A percentile compares a stretch with the other conserved stretches of the same genome.
Evolutionary conservation across 1,140 invertebrate species (phyloP).

Genomic region (Drosophila pectinifera): DNA sequence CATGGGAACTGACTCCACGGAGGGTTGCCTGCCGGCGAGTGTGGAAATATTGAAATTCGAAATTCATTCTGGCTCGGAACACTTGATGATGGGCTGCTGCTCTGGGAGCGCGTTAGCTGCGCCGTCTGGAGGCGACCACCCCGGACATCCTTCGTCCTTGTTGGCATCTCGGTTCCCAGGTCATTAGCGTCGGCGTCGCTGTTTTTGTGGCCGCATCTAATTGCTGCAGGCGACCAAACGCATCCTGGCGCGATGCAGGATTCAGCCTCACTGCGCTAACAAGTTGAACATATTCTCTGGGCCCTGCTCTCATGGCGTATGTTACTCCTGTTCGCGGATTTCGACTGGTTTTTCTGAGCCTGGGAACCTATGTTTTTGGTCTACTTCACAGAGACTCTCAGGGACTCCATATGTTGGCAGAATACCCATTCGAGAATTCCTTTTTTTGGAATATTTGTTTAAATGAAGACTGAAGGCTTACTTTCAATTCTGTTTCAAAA

Average conservation of each 20-base stretch:
- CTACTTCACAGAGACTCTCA: not conserved
- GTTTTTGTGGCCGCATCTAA: conserved; percentile 77
- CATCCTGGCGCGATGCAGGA: conserved; percentile 21
- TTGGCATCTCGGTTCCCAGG: conserved; percentile 64
- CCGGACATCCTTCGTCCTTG: conserved; percentile 27
- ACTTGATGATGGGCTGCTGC: conserved; percentile 51
- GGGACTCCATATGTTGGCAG: conserved; percentile 20
- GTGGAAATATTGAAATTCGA: conserved; percentile 80
- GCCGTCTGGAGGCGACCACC: conserved; percentile 33
- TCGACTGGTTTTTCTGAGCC: conserved; percentile 59
- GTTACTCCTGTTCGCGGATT: conserved; percentile 36
- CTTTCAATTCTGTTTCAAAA: too few relatives aligned
- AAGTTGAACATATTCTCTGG: conserved; percentile 80
- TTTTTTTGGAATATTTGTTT: not conserved
- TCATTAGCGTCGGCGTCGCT: conserved; percentile 71
- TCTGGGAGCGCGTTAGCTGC: conserved; percentile 43
- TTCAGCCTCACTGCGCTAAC: conserved; percentile 65
- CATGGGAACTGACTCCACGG: conserved; percentile 62
- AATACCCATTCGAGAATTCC: not conserved
- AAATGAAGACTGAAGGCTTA: too few relatives aligned
- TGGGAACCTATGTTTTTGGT: conserved; percentile 72
- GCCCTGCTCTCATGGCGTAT: conserved; percentile 65
- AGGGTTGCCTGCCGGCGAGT: conserved; percentile 32
- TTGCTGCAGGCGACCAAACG: conserved; percentile 71
- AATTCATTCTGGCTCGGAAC: conserved; percentile 62